phyloP scores from a whole-genome alignment of 2,888 invertebrate species.

The Alsophila aescularia region DNA sequence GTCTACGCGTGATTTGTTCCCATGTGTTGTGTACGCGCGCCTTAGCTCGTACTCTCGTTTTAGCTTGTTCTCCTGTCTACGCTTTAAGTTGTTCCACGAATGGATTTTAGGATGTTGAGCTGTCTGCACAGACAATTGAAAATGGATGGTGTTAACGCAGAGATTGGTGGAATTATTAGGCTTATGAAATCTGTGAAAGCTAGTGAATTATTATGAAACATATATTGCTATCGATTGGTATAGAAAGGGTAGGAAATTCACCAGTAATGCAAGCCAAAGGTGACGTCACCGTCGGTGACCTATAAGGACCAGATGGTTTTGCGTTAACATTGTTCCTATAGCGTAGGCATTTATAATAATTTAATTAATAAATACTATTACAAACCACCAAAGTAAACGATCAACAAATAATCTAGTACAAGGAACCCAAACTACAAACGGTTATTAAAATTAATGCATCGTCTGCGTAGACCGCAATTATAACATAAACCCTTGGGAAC shows the following conservation, averaged over 20 bases:
- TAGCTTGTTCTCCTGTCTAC: conserved; percentile 11
- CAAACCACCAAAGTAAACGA: conserved; percentile 1
- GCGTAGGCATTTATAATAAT: not conserved
- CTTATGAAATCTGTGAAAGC: not conserved
- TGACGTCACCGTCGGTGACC: too few species aligned
- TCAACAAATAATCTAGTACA: conserved; percentile 14
- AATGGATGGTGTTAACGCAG: conserved; percentile 12
- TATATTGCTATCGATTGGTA: too few species aligned
- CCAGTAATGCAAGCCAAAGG: too few species aligned
- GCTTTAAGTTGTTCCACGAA: conserved; percentile 5
- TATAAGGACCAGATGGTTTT: too few species aligned
- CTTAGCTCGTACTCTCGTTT: too few species aligned
- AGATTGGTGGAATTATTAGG: not conserved
- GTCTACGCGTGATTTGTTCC: too few species aligned
- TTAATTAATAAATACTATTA: conserved; percentile 1
- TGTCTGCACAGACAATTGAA: conserved; percentile 16
- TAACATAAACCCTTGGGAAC: not conserved
- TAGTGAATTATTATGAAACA: too few species aligned
- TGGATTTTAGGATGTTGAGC: conserved; percentile 19
- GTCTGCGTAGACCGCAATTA: not conserved
- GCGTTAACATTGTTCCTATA: not conserved
- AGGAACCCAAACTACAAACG: conserved; percentile 4
- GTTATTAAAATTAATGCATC: conserved; percentile 16
- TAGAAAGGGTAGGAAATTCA: too few species aligned
- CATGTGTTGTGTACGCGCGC: too few species aligned